Percentiles rank a stretch among this genome's conserved stretches.
Conservation (phyloP, 2,797 vertebrate genomes). For the Nyctibius grandis region DNA sequence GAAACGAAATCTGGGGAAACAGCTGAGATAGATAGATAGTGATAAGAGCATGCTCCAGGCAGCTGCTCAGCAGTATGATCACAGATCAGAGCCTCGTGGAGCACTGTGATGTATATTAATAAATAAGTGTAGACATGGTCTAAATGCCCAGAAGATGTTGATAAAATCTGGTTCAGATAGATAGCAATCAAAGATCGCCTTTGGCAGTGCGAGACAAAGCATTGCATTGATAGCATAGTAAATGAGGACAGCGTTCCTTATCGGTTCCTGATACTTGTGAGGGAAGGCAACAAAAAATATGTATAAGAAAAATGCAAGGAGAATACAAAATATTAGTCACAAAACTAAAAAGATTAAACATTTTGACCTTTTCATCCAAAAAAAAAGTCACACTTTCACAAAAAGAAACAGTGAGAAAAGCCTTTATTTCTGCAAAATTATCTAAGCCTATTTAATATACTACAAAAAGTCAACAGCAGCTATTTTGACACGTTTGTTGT, state of each 20-base stretch:
- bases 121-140: neutral
- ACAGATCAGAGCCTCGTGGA: neutral
- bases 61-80: neutral
- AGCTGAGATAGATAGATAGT: neutral
- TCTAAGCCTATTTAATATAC: neutral
- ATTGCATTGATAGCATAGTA: neutral
- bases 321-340: neutral
- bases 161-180: slow-evolving; percentile 23
- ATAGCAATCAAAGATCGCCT: neutral
- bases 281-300: neutral
- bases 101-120: neutral
- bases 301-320: neutral
- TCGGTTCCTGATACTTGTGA: neutral
- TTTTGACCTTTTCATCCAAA: neutral
- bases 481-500: neutral
- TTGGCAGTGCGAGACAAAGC: neutral
- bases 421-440: neutral
- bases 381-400: neutral
- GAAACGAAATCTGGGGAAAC: neutral
- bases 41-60: neutral
- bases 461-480: neutral
- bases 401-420: neutral
- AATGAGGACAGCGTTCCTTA: neutral
- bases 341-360: neutral
- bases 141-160: slow-evolving; percentile 26